These are phyloP conservation scores for Anorthoa munda DNA, from an alignment of 2,888 invertebrate genomes.

Conservation along the genomic window DNA sequence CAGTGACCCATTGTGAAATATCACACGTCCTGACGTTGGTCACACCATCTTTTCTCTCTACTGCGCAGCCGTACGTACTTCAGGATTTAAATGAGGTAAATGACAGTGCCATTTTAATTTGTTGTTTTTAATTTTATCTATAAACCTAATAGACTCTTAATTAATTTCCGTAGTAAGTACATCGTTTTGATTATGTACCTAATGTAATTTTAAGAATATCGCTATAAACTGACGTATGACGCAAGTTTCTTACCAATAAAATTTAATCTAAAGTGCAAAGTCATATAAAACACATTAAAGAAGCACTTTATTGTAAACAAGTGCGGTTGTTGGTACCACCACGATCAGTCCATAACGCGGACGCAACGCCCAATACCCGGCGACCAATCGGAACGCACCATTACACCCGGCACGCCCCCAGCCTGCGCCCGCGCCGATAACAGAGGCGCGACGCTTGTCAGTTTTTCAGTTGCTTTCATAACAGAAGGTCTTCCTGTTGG, in stretches of 20 bases:
- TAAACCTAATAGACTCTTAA: not conserved
- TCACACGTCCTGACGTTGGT: too few relatives aligned
- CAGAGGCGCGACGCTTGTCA: constrained; percentile 74
- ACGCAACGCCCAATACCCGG: constrained; percentile 78
- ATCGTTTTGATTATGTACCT: not conserved
- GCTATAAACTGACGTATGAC: constrained; percentile 77
- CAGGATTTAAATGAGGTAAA: not conserved
- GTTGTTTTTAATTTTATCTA: not conserved
- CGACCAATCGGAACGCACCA: constrained; percentile 79
- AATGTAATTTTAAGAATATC: constrained; percentile 61
- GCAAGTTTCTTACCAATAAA: constrained; percentile 84
- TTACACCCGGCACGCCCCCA: constrained; percentile 81
- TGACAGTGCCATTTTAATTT: not conserved
- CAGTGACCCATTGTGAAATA: not conserved
- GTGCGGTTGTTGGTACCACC: constrained; percentile 85
- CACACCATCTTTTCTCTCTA: not conserved
- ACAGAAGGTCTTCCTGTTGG: constrained; percentile 68
- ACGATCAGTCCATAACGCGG: constrained; percentile 80
- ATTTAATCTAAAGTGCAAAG: constrained; percentile 84
- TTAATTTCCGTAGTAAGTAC: not conserved
- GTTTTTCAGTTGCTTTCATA: constrained; percentile 83
- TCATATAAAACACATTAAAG: constrained; percentile 89
- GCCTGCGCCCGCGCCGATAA: constrained; percentile 82
- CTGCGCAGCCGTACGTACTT: not conserved
- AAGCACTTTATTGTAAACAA: constrained; percentile 89